Conservation (phyloP, 2,888 invertebrate genomes). For the Caenorhabditis doughertyi region DNA sequence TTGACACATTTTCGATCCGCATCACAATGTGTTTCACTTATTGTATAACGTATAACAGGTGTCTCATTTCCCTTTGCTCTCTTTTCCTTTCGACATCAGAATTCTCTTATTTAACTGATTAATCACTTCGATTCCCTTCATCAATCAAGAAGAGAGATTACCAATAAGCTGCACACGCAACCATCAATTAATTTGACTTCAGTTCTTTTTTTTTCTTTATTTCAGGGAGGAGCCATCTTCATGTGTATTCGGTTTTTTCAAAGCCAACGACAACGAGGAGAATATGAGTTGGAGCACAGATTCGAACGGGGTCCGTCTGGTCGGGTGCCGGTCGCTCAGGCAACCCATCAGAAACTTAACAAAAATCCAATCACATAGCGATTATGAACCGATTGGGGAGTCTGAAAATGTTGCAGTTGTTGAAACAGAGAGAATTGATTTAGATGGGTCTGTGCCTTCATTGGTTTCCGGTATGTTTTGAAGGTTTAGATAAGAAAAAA, state of each 20-base stretch:
- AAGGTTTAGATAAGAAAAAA: too few species aligned
- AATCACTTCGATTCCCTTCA: slow-evolving; percentile 45
- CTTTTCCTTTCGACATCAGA: slow-evolving; percentile 10
- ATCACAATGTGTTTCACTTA: slow-evolving; percentile 37
- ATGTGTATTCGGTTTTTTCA: slow-evolving; percentile 72
- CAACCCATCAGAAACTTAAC: slow-evolving; percentile 57
- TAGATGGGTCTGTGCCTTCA: slow-evolving; percentile 40
- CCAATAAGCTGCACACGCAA: slow-evolving; percentile 52
- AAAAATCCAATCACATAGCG: slow-evolving; percentile 49
- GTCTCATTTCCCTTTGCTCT: slow-evolving; percentile 11
- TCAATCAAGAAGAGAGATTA: slow-evolving; percentile 62
- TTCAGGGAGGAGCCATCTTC: slow-evolving; percentile 70
- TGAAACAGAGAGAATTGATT: slow-evolving; percentile 8
- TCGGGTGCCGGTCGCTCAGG: slow-evolving; percentile 63
- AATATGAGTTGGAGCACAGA: slow-evolving; percentile 71
- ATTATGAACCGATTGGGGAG: slow-evolving; percentile 54
- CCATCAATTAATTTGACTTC: slow-evolving; percentile 55
- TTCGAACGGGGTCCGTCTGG: slow-evolving; percentile 67
- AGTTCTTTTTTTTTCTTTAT: slow-evolving; percentile 8
- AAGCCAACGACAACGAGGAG: slow-evolving; percentile 68
- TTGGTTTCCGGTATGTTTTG: slow-evolving; percentile 63
- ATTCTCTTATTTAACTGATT: slow-evolving; percentile 37
- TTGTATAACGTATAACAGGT: slow-evolving; percentile 55
- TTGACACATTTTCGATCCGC: slow-evolving; percentile 33
- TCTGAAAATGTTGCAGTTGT: not conserved